Percentiles rank a stretch among this genome's conserved stretches.
These are phyloP conservation scores for Psix sp. DNA, from an alignment of 1,140 invertebrate species.

Conservation along the genomic window DNA sequence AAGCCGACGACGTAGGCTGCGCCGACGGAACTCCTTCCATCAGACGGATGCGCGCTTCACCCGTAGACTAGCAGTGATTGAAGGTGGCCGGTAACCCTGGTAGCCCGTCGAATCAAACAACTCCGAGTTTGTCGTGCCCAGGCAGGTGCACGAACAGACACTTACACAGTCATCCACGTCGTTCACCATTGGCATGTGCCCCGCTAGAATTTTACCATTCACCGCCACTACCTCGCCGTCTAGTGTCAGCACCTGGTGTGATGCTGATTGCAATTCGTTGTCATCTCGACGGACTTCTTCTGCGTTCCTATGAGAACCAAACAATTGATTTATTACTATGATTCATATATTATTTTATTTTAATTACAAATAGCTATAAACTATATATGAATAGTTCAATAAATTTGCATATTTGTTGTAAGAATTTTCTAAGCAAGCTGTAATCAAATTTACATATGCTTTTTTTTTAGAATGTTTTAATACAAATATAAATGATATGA, in stretches of 20 bases:
- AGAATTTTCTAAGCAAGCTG: no score
- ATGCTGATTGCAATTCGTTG: slow-evolving; percentile 85
- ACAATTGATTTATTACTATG: background rate
- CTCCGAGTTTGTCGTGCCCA: slow-evolving; percentile 73
- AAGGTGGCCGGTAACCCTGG: slow-evolving; percentile 72
- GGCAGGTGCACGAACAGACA: slow-evolving; percentile 85
- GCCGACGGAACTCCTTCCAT: slow-evolving; percentile 76
- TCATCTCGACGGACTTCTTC: slow-evolving; percentile 92
- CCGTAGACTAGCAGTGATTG: slow-evolving; percentile 69
- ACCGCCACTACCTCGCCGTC: slow-evolving; percentile 89
- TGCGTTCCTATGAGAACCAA: slow-evolving; percentile 87
- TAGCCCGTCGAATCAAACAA: slow-evolving; percentile 71
- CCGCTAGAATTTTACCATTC: slow-evolving; percentile 81
- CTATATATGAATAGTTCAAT: no score
- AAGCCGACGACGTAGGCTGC: slow-evolving; percentile 73
- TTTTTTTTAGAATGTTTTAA: no score
- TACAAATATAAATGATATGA: no score
- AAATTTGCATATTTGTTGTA: no score
- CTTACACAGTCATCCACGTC: slow-evolving; percentile 80
- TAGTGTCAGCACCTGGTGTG: slow-evolving; percentile 85
- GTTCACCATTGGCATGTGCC: slow-evolving; percentile 78
- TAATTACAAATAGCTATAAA: no score
- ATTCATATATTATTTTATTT: no score
- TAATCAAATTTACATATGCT: no score
- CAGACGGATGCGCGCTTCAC: slow-evolving; percentile 76